phyloP scores from a whole-genome alignment of 2,888 invertebrate species.

The Griposia aprilina region DNA sequence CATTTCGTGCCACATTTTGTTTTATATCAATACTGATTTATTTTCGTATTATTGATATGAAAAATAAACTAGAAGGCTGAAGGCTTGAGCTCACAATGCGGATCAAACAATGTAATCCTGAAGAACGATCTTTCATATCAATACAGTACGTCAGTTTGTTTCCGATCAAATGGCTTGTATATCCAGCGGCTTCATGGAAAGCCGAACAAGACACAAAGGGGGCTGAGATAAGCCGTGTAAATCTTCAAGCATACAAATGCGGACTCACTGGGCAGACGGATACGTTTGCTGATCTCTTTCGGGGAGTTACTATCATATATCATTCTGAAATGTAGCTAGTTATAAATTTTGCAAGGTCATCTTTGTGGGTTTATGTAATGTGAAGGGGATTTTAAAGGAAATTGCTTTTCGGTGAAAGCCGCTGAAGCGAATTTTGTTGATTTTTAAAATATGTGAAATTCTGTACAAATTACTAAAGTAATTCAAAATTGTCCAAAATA shows the following conservation, averaged over 20 bases:
- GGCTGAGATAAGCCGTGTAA: constrained; percentile 78
- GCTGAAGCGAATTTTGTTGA: background rate
- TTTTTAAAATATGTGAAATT: background rate
- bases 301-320: constrained; percentile 67
- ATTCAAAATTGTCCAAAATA: background rate
- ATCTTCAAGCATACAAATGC: constrained; percentile 80
- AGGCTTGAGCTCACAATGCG: constrained; percentile 58
- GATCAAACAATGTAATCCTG: constrained; percentile 64
- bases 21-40: constrained; percentile 63
- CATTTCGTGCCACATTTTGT: constrained; percentile 39
- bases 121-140: constrained; percentile 69
- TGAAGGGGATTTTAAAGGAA: constrained; percentile 29
- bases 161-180: constrained; percentile 70
- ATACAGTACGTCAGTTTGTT: constrained; percentile 70
- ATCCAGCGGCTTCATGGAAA: constrained; percentile 69
- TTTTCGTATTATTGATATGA: constrained; percentile 60
- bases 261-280: constrained; percentile 69
- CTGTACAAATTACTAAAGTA: background rate
- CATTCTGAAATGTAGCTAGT: constrained; percentile 67
- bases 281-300: constrained; percentile 72
- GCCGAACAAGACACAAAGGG: constrained; percentile 79
- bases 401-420: constrained; percentile 9
- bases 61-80: constrained; percentile 56
- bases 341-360: constrained; percentile 65
- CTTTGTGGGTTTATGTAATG: constrained; percentile 22